phyloP scores from a whole-genome alignment of 2,113 vertebrate genomes.

The Ahaetulla prasina region DNA sequence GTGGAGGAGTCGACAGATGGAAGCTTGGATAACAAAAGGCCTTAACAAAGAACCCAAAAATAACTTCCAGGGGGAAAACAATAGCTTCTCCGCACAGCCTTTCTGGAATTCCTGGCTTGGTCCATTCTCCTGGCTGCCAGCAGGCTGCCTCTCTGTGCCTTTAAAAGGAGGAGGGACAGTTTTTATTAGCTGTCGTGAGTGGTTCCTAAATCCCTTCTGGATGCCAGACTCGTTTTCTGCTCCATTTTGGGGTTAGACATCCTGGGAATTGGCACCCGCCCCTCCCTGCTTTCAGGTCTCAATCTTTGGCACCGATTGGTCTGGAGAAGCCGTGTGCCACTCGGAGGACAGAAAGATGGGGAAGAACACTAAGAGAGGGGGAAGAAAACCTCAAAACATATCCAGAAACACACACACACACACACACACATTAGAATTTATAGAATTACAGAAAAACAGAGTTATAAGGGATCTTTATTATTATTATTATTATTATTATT shows the following conservation, averaged over 20 bases:
- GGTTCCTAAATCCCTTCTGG: background rate
- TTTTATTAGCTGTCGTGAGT: background rate
- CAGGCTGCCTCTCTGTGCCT: background rate
- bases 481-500: too few species aligned
- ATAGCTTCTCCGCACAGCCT: background rate
- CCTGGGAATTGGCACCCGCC: background rate
- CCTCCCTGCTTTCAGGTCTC: background rate
- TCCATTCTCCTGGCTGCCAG: background rate
- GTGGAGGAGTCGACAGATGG: background rate
- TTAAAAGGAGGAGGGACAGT: conserved; percentile 26
- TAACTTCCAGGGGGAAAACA: background rate
- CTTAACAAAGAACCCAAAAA: conserved; percentile 22
- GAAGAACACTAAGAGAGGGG: background rate
- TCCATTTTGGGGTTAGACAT: background rate
- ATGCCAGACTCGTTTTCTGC: background rate
- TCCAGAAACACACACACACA: background rate
- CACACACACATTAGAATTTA: too few species aligned
- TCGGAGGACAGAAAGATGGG: background rate
- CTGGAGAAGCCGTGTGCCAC: background rate
- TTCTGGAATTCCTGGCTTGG: background rate
- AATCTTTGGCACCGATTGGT: background rate
- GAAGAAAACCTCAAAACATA: background rate
- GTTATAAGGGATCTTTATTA: background rate
- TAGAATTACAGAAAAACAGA: too few species aligned
- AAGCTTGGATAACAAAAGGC: conserved; percentile 6